Evolutionary conservation across 2,888 invertebrate species (phyloP).

Genomic region (Euplagia quadripunctaria): DNA sequence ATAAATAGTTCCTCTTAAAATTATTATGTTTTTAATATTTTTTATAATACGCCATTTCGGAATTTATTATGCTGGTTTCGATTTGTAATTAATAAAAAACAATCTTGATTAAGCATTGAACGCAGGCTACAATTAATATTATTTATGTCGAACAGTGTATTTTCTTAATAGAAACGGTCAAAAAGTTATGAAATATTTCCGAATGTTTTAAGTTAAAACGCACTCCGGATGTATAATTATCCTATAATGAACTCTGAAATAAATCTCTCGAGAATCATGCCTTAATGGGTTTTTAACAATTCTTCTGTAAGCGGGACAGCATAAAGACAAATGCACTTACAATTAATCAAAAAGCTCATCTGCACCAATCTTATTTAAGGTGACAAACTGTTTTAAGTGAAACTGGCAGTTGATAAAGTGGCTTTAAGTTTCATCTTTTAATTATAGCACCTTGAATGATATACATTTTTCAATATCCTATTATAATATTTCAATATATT

Average conservation of each 20-base stretch:
- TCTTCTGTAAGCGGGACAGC: not conserved
- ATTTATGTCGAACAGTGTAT: no score
- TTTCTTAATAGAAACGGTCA: no score
- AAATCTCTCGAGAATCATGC: not conserved
- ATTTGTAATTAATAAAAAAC: no score
- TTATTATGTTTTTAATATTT: no score
- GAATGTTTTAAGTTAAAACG: not conserved
- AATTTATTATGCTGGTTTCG: no score
- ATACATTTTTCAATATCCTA: not conserved
- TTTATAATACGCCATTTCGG: no score
- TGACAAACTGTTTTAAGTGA: not conserved
- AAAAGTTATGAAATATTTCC: not conserved
- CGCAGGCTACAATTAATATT: no score
- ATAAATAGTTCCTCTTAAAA: no score
- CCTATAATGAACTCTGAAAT: not conserved
- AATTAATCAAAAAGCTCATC: constrained; percentile 1
- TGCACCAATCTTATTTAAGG: constrained; percentile 3
- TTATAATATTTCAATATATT: not conserved
- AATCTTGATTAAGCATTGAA: no score
- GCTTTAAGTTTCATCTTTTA: not conserved
- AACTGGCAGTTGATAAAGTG: constrained; percentile 1
- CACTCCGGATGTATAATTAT: not conserved
- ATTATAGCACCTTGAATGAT: not conserved
- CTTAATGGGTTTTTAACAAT: not conserved
- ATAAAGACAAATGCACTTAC: not conserved